These are phyloP conservation scores for Apoda limacodes DNA, from an alignment of 2,888 invertebrate species.

Conservation along the genomic window DNA sequence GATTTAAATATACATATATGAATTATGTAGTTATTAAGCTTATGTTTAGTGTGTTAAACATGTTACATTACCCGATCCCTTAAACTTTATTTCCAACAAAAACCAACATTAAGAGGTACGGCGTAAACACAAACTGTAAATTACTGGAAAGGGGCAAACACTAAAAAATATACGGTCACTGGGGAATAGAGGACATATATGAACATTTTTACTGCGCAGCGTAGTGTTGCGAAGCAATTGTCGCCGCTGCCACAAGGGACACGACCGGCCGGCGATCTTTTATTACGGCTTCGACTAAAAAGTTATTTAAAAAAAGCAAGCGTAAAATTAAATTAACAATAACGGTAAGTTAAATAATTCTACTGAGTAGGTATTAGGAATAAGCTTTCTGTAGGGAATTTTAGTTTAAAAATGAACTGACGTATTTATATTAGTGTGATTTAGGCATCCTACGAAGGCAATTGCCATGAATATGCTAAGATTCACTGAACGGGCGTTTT, in stretches of 20 bases:
- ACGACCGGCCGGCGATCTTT: background rate
- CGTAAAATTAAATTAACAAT: too few species aligned
- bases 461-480: too few species aligned
- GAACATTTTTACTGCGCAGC: constrained; percentile 28
- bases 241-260: constrained; percentile 35
- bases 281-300: constrained; percentile 3
- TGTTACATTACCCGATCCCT: constrained; percentile 11
- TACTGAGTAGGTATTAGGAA: too few species aligned
- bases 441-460: too few species aligned
- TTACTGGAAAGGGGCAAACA: constrained; percentile 23
- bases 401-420: too few species aligned
- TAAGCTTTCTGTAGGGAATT: too few species aligned
- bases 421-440: too few species aligned
- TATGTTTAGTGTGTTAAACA: too few species aligned
- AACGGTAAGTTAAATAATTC: too few species aligned
- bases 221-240: constrained; percentile 32
- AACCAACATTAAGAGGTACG: constrained; percentile 19
- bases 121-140: constrained; percentile 26
- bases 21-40: too few species aligned
- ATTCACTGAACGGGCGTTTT: too few species aligned
- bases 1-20: too few species aligned
- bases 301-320: constrained; percentile 16
- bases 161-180: constrained; percentile 21
- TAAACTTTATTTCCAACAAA: constrained; percentile 19
- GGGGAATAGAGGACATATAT: constrained; percentile 27